phyloP scores from a whole-genome alignment of 2,797 vertebrate genomes.

The Graptemys geographica region DNA sequence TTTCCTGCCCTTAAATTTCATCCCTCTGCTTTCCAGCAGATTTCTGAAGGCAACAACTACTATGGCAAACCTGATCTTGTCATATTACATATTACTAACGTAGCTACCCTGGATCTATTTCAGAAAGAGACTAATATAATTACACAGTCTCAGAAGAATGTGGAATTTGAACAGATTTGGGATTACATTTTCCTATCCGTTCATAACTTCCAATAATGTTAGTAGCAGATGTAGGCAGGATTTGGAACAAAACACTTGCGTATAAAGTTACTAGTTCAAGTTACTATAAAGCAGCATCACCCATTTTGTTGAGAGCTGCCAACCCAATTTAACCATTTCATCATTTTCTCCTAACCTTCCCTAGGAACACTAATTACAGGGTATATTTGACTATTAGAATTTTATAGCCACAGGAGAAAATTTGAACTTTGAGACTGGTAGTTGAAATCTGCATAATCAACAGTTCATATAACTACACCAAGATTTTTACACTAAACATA shows the following conservation, averaged over 20 bases:
- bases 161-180: constrained; percentile 19
- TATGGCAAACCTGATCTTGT: constrained; percentile 52
- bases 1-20: constrained; percentile 41
- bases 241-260: constrained; percentile 33
- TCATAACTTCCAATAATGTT: not conserved
- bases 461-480: not conserved
- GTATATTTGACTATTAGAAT: not conserved
- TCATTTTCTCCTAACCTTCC: not conserved
- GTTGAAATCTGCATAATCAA: too few relatives aligned
- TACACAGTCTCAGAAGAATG: constrained; percentile 54
- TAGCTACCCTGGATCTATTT: not conserved
- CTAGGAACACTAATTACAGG: not conserved
- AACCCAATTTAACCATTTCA: not conserved
- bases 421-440: not conserved
- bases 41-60: constrained; percentile 36
- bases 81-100: constrained; percentile 31
- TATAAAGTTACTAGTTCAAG: not conserved
- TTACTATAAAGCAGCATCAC: not conserved
- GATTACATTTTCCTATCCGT: constrained; percentile 67
- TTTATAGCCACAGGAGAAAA: not conserved
- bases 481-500: not conserved
- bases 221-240: not conserved
- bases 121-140: constrained; percentile 27
- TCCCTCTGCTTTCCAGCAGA: constrained; percentile 27
- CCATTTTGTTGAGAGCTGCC: not conserved